Conservation (phyloP, 1,140 invertebrate species). For the Caenorhabditis latens region DNA sequence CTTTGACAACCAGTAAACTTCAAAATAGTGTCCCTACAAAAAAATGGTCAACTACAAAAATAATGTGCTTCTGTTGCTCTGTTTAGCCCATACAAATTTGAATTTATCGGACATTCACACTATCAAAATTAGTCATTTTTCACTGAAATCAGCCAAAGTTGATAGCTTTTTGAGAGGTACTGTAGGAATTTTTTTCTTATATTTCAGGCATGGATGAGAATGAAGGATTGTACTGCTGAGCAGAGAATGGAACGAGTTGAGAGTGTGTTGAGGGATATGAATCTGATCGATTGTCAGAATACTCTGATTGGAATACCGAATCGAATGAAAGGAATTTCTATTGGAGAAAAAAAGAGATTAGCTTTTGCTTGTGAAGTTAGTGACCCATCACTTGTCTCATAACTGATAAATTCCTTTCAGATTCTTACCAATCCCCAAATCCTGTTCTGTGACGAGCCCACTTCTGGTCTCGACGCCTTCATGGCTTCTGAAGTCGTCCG, state of each 20-base stretch:
- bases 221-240: slow-evolving; percentile 51
- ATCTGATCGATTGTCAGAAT: slow-evolving; percentile 82
- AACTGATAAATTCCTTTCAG: slow-evolving; percentile 57
- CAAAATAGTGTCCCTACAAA: too few species aligned
- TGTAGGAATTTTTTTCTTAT: neutral
- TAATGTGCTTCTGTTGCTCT: too few species aligned
- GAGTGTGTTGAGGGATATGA: slow-evolving; percentile 54
- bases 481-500: slow-evolving; percentile 81
- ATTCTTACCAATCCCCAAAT: slow-evolving; percentile 84
- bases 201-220: slow-evolving; percentile 59
- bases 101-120: too few species aligned
- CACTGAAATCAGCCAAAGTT: too few species aligned
- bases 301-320: slow-evolving; percentile 81
- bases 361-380: slow-evolving; percentile 78
- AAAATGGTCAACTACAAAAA: too few species aligned
- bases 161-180: neutral
- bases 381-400: neutral
- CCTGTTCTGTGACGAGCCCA: slow-evolving; percentile 86
- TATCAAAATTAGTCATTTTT: too few species aligned
- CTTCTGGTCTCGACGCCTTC: slow-evolving; percentile 86
- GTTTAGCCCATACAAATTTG: too few species aligned
- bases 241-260: slow-evolving; percentile 59
- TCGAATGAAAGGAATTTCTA: slow-evolving; percentile 82
- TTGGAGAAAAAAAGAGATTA: slow-evolving; percentile 79
- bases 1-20: too few species aligned